These are phyloP conservation scores for Lepetodrilus schrolli DNA, from an alignment of 2,888 invertebrate genomes.

Conservation along the genomic window DNA sequence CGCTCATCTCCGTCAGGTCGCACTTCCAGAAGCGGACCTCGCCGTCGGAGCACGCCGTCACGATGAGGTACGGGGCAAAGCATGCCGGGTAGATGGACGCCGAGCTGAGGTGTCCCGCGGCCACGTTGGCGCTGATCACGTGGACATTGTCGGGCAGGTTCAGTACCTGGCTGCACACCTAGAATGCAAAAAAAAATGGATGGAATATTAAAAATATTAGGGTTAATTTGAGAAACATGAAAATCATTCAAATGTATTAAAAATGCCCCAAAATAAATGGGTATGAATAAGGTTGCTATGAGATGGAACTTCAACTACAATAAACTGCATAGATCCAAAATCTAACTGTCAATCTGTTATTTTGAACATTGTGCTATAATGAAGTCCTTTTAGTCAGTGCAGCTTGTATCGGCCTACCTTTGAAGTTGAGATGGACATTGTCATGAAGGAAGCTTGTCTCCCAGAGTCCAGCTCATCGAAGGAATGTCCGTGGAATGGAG, in stretches of 20 bases:
- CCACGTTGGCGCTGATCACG: conserved; percentile 93
- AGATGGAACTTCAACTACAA: too few species aligned
- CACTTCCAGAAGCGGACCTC: conserved; percentile 79
- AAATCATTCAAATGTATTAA: not conserved
- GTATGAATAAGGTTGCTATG: not conserved
- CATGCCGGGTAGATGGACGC: conserved; percentile 99
- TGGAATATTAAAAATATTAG: too few species aligned
- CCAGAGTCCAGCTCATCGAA: conserved; percentile 6
- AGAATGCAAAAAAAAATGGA: not conserved
- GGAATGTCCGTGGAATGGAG: conserved; percentile 14
- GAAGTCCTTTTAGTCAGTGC: too few species aligned
- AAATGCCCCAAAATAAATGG: not conserved
- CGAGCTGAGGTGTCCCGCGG: conserved; percentile 97
- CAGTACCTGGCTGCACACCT: conserved; percentile 92
- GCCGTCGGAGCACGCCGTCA: conserved; percentile 96
- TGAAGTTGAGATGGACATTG: conserved; percentile 86
- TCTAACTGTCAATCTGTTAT: too few species aligned
- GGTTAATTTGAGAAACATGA: too few species aligned
- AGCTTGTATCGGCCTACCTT: conserved; percentile 73
- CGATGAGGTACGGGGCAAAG: conserved; percentile 95
- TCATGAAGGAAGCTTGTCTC: conserved; percentile 38
- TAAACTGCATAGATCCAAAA: too few species aligned
- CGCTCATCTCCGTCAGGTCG: conserved; percentile 38
- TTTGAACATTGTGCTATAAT: too few species aligned
- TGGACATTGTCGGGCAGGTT: conserved; percentile 92